Percentiles rank a stretch among this genome's conserved stretches.
These are phyloP conservation scores for Litoditis marina DNA, from an alignment of 2,888 invertebrate genomes.

Conservation along the genomic window DNA sequence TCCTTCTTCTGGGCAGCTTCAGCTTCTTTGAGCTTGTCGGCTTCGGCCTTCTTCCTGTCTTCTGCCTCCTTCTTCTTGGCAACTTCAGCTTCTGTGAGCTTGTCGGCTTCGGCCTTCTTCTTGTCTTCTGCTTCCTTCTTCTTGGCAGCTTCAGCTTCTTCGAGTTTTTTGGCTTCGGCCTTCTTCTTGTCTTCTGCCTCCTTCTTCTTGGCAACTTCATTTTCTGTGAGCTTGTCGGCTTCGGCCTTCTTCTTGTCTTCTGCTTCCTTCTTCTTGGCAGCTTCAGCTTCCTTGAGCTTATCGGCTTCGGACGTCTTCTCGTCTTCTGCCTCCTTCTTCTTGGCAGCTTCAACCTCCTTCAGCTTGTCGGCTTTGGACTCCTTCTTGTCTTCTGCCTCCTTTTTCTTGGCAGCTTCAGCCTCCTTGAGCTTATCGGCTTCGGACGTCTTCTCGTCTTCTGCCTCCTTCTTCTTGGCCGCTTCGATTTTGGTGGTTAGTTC, in stretches of 20 bases:
- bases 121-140: slow-evolving; percentile 5
- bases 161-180: too few relatives aligned
- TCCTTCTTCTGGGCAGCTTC: slow-evolving; percentile 3
- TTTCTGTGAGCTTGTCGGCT: slow-evolving; percentile 2
- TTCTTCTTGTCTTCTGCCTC: slow-evolving; percentile 6
- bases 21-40: too few relatives aligned
- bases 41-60: slow-evolving; percentile 14
- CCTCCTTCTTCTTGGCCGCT: slow-evolving; percentile 3
- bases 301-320: too few relatives aligned
- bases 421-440: slow-evolving; percentile 1
- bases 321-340: slow-evolving; percentile 6
- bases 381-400: slow-evolving; percentile 7
- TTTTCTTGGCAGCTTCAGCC: background rate
- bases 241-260: slow-evolving; percentile 9
- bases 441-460: slow-evolving; percentile 13
- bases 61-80: slow-evolving; percentile 7
- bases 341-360: slow-evolving; percentile 10
- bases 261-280: slow-evolving; percentile 8
- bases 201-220: slow-evolving; percentile 4
- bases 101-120: slow-evolving; percentile 12
- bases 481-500: background rate
- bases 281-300: slow-evolving; percentile 5
- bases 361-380: slow-evolving; percentile 5
- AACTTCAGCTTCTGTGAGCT: too few relatives aligned
- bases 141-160: slow-evolving; percentile 12